Conservation (phyloP, 2,888 invertebrate species). For the Physocephala rufipes region DNA sequence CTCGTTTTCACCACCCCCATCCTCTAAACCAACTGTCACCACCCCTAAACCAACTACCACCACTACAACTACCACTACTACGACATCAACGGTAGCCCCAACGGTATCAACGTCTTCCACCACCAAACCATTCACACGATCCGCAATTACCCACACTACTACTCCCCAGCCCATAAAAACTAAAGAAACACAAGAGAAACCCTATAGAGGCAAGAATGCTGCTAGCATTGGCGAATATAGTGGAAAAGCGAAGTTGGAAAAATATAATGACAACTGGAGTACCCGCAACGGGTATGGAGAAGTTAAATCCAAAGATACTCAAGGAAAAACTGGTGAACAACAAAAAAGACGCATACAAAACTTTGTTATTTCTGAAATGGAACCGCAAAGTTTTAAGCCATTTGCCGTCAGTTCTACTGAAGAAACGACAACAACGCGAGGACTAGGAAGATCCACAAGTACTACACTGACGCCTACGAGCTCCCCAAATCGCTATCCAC, state of each 20-base stretch:
- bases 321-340: constrained; percentile 32
- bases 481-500: constrained; percentile 44
- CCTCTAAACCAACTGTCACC: too few relatives aligned
- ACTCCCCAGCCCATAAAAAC: constrained; percentile 11
- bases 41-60: constrained; percentile 29
- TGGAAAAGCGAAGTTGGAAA: neutral
- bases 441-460: constrained; percentile 38
- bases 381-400: constrained; percentile 65
- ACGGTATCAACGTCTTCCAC: constrained; percentile 6
- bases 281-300: neutral
- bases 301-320: neutral
- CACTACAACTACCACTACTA: constrained; percentile 10
- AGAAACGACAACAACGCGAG: constrained; percentile 15
- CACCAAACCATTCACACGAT: constrained; percentile 16
- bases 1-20: neutral
- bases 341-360: constrained; percentile 56
- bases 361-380: constrained; percentile 62
- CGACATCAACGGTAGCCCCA: constrained; percentile 15
- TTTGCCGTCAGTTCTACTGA: constrained; percentile 50
- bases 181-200: neutral
- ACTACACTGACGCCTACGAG: constrained; percentile 40
- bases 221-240: constrained; percentile 9
- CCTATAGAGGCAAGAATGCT: neutral
- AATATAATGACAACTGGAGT: neutral
- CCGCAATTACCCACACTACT: constrained; percentile 21